Evolutionary conservation across 2,888 invertebrate genomes (phyloP).

Genomic region (Drosophila engyochracea): DNA sequence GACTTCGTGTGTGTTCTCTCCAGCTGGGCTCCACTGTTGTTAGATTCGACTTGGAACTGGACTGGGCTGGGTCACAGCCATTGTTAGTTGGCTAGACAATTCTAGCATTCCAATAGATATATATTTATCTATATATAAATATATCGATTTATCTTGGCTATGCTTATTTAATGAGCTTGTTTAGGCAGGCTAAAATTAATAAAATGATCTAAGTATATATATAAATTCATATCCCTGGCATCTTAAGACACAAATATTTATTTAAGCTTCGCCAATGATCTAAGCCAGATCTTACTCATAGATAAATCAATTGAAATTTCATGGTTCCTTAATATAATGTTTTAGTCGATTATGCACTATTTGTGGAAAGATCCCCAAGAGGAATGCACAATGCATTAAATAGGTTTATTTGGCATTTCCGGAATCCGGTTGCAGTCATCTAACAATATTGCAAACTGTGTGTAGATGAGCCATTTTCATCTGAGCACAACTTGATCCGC

Average conservation of each 20-base stretch:
- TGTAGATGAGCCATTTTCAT: not conserved
- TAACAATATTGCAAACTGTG: slow-evolving; percentile 9
- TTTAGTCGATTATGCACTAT: not conserved
- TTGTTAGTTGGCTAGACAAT: slow-evolving; percentile 32
- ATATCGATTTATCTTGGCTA: slow-evolving; percentile 12
- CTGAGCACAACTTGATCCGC: not conserved
- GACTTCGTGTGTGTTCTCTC: slow-evolving; percentile 47
- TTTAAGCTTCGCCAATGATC: not conserved
- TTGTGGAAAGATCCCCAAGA: not conserved
- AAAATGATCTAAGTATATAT: not conserved
- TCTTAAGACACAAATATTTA: not conserved
- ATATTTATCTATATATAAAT: not conserved
- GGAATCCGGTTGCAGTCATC: slow-evolving; percentile 45
- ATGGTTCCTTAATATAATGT: not conserved
- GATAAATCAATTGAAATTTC: not conserved
- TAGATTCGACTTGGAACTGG: not conserved
- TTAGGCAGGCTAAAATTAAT: not conserved
- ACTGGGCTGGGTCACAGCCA: slow-evolving; percentile 18
- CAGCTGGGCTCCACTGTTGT: slow-evolving; percentile 34
- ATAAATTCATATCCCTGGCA: not conserved
- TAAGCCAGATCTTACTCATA: not conserved
- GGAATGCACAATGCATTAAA: slow-evolving; percentile 12
- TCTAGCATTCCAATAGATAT: slow-evolving; percentile 25
- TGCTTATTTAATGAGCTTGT: not conserved
- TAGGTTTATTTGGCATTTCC: slow-evolving; percentile 55